Evolutionary conservation across 2,888 invertebrate species (phyloP).

Genomic region (Synanthedon formicaeformis): DNA sequence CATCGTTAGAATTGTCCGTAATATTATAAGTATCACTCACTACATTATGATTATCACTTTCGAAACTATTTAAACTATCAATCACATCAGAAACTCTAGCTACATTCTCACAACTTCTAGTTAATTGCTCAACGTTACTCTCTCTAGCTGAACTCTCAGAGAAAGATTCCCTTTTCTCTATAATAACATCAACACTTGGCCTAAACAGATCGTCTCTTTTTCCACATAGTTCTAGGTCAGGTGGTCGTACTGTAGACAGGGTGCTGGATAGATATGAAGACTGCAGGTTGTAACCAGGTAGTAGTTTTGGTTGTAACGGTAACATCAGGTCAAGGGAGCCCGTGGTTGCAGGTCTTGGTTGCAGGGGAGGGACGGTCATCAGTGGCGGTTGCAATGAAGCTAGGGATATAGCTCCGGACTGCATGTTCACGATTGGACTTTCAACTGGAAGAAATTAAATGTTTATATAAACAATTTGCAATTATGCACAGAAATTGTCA

Average conservation of each 20-base stretch:
- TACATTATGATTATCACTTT: slow-evolving; percentile 23
- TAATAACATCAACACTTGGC: slow-evolving; percentile 44
- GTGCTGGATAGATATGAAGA: slow-evolving; percentile 62
- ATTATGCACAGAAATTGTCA: background rate
- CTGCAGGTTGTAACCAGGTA: slow-evolving; percentile 69
- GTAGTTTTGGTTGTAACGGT: slow-evolving; percentile 78
- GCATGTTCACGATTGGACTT: slow-evolving; percentile 61
- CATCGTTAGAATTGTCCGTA: slow-evolving; percentile 36
- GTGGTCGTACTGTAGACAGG: slow-evolving; percentile 61
- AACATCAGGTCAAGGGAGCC: slow-evolving; percentile 77
- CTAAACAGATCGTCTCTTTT: slow-evolving; percentile 32
- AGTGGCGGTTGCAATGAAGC: slow-evolving; percentile 67
- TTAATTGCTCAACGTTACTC: slow-evolving; percentile 21
- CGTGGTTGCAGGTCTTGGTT: slow-evolving; percentile 78
- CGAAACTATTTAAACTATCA: slow-evolving; percentile 29
- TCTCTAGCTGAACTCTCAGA: slow-evolving; percentile 19
- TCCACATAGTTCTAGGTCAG: slow-evolving; percentile 32
- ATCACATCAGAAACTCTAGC: slow-evolving; percentile 25
- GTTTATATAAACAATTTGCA: background rate
- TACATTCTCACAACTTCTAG: slow-evolving; percentile 29
- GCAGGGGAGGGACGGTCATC: slow-evolving; percentile 71
- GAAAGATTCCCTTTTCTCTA: slow-evolving; percentile 40
- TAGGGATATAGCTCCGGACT: slow-evolving; percentile 58
- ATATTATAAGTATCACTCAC: slow-evolving; percentile 16
- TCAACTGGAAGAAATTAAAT: slow-evolving; percentile 65